Evolutionary conservation across 30 jellyfish, hydroid and myxozoan genomes (phyloP).

Genomic region (Aurelia aurita complex sp. Pacific): DNA sequence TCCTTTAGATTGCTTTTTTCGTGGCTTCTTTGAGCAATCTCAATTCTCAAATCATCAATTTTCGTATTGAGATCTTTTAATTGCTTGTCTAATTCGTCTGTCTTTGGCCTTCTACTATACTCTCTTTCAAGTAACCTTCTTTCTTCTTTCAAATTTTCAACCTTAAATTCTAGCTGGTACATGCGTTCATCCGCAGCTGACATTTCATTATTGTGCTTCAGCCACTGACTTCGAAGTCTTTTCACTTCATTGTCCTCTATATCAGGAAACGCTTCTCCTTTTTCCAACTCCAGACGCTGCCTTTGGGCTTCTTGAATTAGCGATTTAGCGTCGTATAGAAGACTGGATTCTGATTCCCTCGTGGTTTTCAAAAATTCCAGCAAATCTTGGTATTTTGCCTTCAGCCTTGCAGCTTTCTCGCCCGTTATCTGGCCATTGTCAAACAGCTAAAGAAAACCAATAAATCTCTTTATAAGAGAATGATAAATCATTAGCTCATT

Average conservation of each 20-base stretch:
- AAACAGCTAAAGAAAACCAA: constrained; percentile 49
- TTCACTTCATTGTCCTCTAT: constrained; percentile 93
- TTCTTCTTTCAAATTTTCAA: constrained; percentile 81
- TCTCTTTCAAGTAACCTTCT: constrained; percentile 76
- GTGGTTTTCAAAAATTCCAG: constrained; percentile 53
- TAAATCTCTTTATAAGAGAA: not conserved
- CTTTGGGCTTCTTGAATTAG: constrained; percentile 72
- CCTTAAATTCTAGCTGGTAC: constrained; percentile 63
- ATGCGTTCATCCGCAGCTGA: constrained; percentile 83
- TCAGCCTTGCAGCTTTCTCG: constrained; percentile 78
- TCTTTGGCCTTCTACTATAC: constrained; percentile 75
- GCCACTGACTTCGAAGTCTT: constrained; percentile 70
- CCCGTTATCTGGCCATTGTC: constrained; percentile 78
- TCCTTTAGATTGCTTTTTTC: constrained; percentile 83
- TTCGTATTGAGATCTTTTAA: constrained; percentile 56
- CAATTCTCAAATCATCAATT: constrained; percentile 78
- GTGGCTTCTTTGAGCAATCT: constrained; percentile 83
- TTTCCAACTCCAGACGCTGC: constrained; percentile 71
- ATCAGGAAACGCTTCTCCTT: constrained; percentile 88
- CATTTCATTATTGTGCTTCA: constrained; percentile 76
- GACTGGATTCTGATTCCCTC: constrained; percentile 71
- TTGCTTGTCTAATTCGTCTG: constrained; percentile 83
- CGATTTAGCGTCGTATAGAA: constrained; percentile 76
- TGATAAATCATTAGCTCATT: too few species aligned
- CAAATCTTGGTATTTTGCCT: constrained; percentile 73